These are phyloP conservation scores for Glyphotaelius pellucidus DNA, from an alignment of 2,888 invertebrate genomes.

Conservation along the genomic window DNA sequence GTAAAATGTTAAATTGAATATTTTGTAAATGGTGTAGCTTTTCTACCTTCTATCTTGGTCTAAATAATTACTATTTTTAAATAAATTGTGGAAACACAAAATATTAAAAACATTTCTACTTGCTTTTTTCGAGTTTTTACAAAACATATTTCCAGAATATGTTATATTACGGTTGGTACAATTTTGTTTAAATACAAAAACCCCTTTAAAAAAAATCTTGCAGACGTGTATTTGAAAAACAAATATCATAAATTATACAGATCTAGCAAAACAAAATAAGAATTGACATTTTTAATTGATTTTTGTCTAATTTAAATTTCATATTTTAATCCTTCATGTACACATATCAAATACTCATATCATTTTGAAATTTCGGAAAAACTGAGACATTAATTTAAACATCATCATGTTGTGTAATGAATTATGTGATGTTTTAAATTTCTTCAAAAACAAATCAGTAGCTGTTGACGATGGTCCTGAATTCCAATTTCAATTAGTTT, in stretches of 20 bases:
- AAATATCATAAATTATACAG: background rate
- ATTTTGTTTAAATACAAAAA: background rate
- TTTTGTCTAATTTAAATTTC: background rate
- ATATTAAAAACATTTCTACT: background rate
- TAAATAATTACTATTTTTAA: conserved; percentile 42
- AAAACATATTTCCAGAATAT: background rate
- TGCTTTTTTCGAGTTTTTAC: background rate
- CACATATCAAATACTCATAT: conserved; percentile 36
- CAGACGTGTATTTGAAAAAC: no score
- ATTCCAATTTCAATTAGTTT: background rate
- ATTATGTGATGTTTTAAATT: no score
- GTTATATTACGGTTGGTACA: no score
- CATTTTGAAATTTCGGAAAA: background rate
- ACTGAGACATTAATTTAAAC: background rate
- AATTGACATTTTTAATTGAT: background rate
- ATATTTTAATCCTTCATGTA: background rate
- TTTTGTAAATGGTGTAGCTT: conserved; percentile 67
- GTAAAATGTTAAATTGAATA: conserved; percentile 41
- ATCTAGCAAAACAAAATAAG: background rate
- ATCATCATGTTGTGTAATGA: background rate
- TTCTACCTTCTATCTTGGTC: conserved; percentile 66
- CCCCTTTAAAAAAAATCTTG: background rate
- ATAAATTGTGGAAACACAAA: background rate
- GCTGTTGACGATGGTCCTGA: background rate
- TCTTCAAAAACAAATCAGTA: background rate